A percentile compares a stretch with the other conserved stretches of the same genome.
These are phyloP conservation scores for Anadara kagoshimensis DNA, from an alignment of 1,140 invertebrate species.

Conservation along the genomic window DNA sequence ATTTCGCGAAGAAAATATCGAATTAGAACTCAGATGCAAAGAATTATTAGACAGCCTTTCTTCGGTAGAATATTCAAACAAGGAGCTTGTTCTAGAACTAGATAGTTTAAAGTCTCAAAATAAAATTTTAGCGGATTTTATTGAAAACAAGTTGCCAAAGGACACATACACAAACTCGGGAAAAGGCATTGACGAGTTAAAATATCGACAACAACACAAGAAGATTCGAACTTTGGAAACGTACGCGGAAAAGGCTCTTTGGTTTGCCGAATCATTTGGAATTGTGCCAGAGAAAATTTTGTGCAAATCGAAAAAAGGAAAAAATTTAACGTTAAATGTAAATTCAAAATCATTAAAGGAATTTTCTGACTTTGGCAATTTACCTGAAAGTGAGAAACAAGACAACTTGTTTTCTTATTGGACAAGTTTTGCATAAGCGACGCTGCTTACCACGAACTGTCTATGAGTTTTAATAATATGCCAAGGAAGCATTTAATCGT, in stretches of 20 bases:
- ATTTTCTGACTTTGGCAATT: too few relatives aligned
- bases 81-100: background rate
- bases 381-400: background rate
- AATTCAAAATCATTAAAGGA: too few relatives aligned
- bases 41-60: background rate
- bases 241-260: constrained; percentile 2
- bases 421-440: constrained; percentile 17
- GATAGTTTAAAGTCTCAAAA: constrained; percentile 7
- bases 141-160: background rate
- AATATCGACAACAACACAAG: constrained; percentile 1
- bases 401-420: constrained; percentile 1
- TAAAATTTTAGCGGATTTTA: constrained; percentile 4
- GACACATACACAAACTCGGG: background rate
- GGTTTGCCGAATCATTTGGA: constrained; percentile 5
- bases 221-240: constrained; percentile 12
- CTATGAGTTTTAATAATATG: background rate
- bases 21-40: constrained; percentile 4
- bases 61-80: background rate
- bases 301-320: background rate
- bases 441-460: constrained; percentile 16
- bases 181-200: background rate
- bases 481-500: constrained; percentile 5
- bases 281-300: background rate
- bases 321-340: background rate
- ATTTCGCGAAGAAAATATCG: background rate